Conservation (phyloP, 2,113 vertebrate genomes). For the Hippocampus guttulatus region DNA sequence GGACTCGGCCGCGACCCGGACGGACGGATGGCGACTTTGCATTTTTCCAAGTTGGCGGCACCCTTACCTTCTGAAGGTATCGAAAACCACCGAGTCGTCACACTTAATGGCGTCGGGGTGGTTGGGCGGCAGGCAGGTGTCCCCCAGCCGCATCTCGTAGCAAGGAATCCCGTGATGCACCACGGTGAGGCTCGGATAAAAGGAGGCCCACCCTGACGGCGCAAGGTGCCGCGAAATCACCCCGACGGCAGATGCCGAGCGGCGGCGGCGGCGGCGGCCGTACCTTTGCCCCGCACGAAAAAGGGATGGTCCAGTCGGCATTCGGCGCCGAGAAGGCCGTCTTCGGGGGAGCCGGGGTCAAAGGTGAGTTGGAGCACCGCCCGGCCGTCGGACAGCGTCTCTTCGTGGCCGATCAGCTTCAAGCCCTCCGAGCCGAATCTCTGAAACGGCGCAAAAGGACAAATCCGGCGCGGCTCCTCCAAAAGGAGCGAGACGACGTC, state of each 20-base stretch:
- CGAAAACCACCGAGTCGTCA: conserved; percentile 98
- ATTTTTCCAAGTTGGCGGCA: too few species aligned
- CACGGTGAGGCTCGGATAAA: conserved; percentile 98
- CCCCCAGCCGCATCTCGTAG: conserved; percentile 93
- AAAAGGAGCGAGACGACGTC: rapidly evolving
- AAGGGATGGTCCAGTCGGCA: conserved; percentile 96
- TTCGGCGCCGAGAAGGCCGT: conserved; percentile 86
- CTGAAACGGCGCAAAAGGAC: conserved; percentile 61
- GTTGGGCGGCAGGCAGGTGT: conserved; percentile 95
- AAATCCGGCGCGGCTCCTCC: not conserved
- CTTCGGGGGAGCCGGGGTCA: conserved; percentile 89
- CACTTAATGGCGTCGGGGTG: conserved; percentile 98
- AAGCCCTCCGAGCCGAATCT: conserved; percentile 89
- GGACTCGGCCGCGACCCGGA: not conserved
- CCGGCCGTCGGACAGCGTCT: conserved; percentile 89
- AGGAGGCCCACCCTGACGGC: conserved; percentile 90
- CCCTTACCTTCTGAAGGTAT: conserved; percentile 96
- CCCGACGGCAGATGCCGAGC: too few species aligned
- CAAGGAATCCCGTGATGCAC: conserved; percentile 99
- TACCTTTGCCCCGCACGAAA: conserved; percentile 98
- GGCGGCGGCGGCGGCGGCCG: not conserved
- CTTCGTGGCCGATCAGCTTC: conserved; percentile 89
- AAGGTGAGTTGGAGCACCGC: conserved; percentile 94
- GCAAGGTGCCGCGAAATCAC: not conserved
- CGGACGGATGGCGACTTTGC: too few species aligned